Conservation (phyloP, 2,113 vertebrate species). For the Tragelaphus strepsiceros region DNA sequence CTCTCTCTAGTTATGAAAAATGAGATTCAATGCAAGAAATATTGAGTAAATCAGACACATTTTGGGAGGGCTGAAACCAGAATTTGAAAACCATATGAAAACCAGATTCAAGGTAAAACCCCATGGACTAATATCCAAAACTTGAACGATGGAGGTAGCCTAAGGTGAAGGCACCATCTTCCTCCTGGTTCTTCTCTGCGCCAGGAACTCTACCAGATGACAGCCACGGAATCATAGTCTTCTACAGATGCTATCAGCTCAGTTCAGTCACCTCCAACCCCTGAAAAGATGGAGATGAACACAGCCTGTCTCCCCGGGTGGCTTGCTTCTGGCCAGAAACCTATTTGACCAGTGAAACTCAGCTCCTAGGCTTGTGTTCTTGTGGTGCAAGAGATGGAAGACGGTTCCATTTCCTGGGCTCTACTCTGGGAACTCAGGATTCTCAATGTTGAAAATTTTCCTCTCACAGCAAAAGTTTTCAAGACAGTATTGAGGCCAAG, state of each 20-base stretch:
- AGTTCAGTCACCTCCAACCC: neutral
- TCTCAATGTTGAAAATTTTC: neutral
- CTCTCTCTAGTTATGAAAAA: neutral
- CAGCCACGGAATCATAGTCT: fast-evolving
- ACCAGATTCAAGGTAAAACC: neutral
- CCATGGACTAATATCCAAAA: neutral
- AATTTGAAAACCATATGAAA: no score
- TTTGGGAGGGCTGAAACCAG: neutral
- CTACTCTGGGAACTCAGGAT: neutral
- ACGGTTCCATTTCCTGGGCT: neutral
- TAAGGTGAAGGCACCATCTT: neutral
- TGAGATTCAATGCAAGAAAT: neutral
- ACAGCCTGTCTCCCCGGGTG: fast-evolving
- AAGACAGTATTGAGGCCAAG: neutral
- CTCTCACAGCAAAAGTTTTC: neutral
- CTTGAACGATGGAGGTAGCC: neutral
- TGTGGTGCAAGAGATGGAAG: neutral
- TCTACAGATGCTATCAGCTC: neutral
- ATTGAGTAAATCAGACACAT: neutral
- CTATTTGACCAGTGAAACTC: neutral
- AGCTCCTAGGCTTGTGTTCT: neutral
- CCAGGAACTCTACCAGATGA: neutral
- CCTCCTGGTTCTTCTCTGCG: neutral
- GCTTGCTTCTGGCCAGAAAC: neutral
- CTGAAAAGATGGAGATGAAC: neutral